Percentiles rank a stretch among this genome's conserved stretches.
Conservation (phyloP, 2,113 vertebrate species). For the Sapayoa aenigma region DNA sequence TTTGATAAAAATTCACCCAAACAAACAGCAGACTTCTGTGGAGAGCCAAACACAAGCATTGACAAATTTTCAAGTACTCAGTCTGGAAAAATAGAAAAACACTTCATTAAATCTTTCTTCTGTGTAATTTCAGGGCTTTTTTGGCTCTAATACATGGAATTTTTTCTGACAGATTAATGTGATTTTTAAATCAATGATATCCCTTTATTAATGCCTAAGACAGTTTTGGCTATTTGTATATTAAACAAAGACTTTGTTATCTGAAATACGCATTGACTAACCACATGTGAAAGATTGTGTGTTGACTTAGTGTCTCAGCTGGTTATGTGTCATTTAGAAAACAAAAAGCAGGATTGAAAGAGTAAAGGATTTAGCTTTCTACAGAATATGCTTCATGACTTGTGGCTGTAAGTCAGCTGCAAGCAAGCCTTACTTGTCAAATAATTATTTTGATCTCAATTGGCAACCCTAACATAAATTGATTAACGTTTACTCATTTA, state of each 20-base stretch:
- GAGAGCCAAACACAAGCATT: background rate
- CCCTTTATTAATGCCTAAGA: background rate
- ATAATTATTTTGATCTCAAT: background rate
- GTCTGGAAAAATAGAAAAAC: background rate
- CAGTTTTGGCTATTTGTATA: background rate
- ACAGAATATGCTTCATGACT: background rate
- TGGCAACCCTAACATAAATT: background rate
- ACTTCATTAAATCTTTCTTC: background rate
- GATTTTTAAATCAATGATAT: background rate
- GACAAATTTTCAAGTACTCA: background rate
- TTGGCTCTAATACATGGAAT: background rate
- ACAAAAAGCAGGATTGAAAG: background rate
- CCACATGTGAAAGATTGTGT: accelerated
- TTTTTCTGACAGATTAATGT: background rate
- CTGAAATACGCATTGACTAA: background rate
- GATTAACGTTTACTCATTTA: background rate
- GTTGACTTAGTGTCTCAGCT: background rate
- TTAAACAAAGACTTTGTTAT: background rate
- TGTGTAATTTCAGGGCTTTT: background rate
- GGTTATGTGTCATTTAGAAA: background rate
- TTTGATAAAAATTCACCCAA: background rate
- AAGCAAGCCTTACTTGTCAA: background rate
- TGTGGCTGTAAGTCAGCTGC: background rate
- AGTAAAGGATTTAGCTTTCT: background rate
- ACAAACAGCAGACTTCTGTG: background rate